Evolutionary conservation across 2,797 vertebrate genomes (phyloP), one percentile per base, ranked within the genome.

Genomic region (Champsocephalus esox): DNA sequence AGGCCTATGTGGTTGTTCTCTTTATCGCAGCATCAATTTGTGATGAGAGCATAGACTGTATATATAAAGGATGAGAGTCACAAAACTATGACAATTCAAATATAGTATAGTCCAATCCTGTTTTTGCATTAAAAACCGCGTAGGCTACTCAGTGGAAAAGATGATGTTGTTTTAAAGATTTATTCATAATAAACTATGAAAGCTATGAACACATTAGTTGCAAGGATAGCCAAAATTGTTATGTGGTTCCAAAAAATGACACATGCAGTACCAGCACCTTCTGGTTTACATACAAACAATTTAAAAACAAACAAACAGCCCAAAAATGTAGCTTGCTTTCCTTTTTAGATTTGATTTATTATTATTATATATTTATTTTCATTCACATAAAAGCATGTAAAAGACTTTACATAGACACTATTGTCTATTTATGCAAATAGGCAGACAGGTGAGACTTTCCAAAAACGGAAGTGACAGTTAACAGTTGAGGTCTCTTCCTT

Each of bases 221-320:
- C 10, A 46, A 62, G 55, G 43, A 84, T 80, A 75, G 3, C 32
- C 49, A 65, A 44, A 7, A 3, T 66, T 87, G 89, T 83, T 79
- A 58, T 87, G 66, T 63, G 19, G 8, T 58, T 72, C 19, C 17
- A 70, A 11, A 60, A 61, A 68, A 63, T 21, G 54, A 61, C 9
- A 77, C 11, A 32, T 34, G 60, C 80, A 89, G 77, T 34, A 70
- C 87, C 90, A 70, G 83, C 90, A 88, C 86, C 13, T 24, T 68
- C 64, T 44, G n/a, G 51, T 68, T 63, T 6, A 61, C 50, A 66
- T 16, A 77, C 2, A 71, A 28, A 59, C 14, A 54, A 10, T 38
- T 56, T 13, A 45, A 32, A 72, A 17, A 44, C 16, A 45, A 0
- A 24, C n/a, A 52, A 38, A 74, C 19, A 12, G 8, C 19, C 7